phyloP scores from a whole-genome alignment of 2,888 invertebrate genomes.

The Choristoneura rosaceana region DNA sequence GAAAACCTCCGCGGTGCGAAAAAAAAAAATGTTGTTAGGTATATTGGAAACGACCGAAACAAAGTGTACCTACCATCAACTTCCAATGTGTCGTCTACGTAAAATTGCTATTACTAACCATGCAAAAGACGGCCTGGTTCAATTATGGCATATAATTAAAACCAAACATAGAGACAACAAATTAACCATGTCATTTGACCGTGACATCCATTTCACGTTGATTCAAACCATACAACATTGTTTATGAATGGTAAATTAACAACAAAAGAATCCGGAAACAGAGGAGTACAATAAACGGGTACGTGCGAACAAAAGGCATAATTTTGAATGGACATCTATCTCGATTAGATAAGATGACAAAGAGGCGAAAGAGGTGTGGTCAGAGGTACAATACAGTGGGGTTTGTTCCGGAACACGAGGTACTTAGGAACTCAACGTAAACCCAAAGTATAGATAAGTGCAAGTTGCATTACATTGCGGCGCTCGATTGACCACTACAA shows the following conservation, averaged over 20 bases:
- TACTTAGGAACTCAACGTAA: background rate
- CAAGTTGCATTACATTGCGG: no score
- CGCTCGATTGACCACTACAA: no score
- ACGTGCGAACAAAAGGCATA: slow-evolving; percentile 36
- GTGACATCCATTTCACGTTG: slow-evolving; percentile 42
- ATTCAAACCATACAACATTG: slow-evolving; percentile 40
- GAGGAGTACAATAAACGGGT: slow-evolving; percentile 27
- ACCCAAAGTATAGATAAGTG: no score
- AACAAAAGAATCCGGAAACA: slow-evolving; percentile 37
- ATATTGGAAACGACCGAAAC: no score
- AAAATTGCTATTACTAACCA: background rate
- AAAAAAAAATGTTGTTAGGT: no score
- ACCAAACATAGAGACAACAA: slow-evolving; percentile 22
- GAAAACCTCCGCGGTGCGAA: no score
- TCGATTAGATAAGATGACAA: slow-evolving; percentile 37
- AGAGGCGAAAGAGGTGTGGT: slow-evolving; percentile 30
- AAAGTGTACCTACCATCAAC: no score
- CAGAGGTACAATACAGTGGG: background rate
- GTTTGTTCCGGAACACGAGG: background rate
- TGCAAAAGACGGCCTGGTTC: background rate
- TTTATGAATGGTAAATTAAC: slow-evolving; percentile 39
- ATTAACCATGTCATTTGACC: slow-evolving; percentile 38
- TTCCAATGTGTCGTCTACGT: no score
- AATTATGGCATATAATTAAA: slow-evolving; percentile 19
- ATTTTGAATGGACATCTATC: slow-evolving; percentile 37